Percentiles rank a stretch among this genome's conserved stretches.
Conservation (phyloP, 2,888 invertebrate species). For the Bellardia bayeri region DNA sequence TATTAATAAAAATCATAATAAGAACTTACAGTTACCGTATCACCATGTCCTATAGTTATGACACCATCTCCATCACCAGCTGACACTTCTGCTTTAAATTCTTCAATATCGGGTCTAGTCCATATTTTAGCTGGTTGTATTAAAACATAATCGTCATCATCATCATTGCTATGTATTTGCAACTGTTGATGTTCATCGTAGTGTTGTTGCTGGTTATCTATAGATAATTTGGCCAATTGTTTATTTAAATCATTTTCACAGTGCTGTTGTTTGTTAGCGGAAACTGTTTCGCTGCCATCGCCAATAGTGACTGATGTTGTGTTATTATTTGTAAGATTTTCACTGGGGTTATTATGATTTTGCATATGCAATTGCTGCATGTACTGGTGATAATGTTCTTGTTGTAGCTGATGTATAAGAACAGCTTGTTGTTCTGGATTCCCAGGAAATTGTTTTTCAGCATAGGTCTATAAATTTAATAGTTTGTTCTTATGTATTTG, state of each 20-base stretch:
- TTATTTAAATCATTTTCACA: slow-evolving; percentile 76
- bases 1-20: not conserved
- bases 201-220: slow-evolving; percentile 54
- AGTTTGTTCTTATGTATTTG: no score
- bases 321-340: slow-evolving; percentile 65
- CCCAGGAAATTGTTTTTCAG: slow-evolving; percentile 95
- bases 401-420: slow-evolving; percentile 96
- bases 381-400: slow-evolving; percentile 99
- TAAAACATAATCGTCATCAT: slow-evolving; percentile 84
- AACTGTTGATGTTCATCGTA: slow-evolving; percentile 64
- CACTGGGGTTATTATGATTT: slow-evolving; percentile 75
- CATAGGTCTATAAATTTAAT: slow-evolving; percentile 87
- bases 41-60: slow-evolving; percentile 97
- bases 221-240: slow-evolving; percentile 58
- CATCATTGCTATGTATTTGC: slow-evolving; percentile 77
- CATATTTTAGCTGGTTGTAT: slow-evolving; percentile 96
- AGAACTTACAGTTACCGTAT: slow-evolving; percentile 93
- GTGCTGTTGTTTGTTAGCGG: slow-evolving; percentile 74
- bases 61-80: slow-evolving; percentile 93
- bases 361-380: slow-evolving; percentile 94
- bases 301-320: slow-evolving; percentile 33
- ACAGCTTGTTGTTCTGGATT: slow-evolving; percentile 96
- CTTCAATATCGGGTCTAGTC: slow-evolving; percentile 94
- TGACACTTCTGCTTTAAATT: slow-evolving; percentile 95
- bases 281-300: slow-evolving; percentile 65